These are phyloP conservation scores for Aphidius gifuensis DNA, from an alignment of 1,140 invertebrate species.

Conservation along the genomic window DNA sequence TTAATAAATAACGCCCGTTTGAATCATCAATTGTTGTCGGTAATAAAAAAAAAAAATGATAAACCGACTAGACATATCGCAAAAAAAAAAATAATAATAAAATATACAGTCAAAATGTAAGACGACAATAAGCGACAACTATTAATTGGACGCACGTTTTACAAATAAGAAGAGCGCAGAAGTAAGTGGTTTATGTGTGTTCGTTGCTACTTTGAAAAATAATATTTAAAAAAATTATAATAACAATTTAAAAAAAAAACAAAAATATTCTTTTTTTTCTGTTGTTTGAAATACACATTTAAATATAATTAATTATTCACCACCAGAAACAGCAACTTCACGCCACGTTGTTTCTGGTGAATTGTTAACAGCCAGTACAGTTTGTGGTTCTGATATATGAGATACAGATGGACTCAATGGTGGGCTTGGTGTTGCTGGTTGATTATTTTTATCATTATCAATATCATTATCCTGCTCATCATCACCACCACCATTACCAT, in stretches of 20 bases:
- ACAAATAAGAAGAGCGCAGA: no score
- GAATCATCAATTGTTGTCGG: no score
- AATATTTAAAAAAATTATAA: background rate
- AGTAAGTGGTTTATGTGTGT: no score
- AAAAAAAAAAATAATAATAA: no score
- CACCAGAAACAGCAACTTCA: constrained; percentile 54
- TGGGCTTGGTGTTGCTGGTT: constrained; percentile 40
- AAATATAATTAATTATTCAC: constrained; percentile 42
- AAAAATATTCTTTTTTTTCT: constrained; percentile 1
- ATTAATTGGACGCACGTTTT: no score
- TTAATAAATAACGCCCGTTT: no score
- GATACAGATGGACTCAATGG: constrained; percentile 42
- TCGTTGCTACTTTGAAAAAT: no score
- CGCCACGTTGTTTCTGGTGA: constrained; percentile 48
- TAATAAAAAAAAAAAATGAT: no score
- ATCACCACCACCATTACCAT: constrained; percentile 28
- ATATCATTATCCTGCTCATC: constrained; percentile 33
- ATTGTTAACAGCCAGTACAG: constrained; percentile 39
- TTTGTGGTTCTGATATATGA: constrained; percentile 41
- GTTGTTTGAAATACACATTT: background rate
- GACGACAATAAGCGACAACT: no score
- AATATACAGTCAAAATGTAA: no score
- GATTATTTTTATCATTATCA: constrained; percentile 16
- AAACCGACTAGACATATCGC: no score
- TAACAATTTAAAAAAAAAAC: constrained; percentile 2